These are phyloP conservation scores for Epizoanthus fatuus DNA, from an alignment of 92 coral and sea anemone species.

Conservation along the genomic window DNA sequence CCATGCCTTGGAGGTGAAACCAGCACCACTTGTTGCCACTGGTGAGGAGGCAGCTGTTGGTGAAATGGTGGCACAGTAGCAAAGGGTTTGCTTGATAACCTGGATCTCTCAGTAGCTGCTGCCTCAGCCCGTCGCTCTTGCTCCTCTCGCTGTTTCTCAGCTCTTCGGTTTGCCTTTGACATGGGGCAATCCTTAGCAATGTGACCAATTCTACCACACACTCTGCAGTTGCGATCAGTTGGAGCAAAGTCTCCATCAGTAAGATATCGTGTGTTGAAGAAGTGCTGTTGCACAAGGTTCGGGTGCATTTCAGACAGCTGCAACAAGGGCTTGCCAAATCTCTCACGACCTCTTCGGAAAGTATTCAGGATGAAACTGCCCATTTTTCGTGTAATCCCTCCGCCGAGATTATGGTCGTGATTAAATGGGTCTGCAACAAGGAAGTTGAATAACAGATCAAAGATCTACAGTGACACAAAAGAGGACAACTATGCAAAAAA, in stretches of 20 bases:
- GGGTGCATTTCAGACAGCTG: constrained; percentile 44
- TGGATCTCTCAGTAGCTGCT: constrained; percentile 5
- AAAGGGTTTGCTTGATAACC: constrained; percentile 7
- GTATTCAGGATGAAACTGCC: constrained; percentile 79
- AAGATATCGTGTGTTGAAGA: constrained; percentile 74
- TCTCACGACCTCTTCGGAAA: constrained; percentile 87
- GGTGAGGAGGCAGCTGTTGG: not conserved
- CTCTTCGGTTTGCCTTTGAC: constrained; percentile 76
- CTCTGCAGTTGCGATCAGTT: constrained; percentile 91
- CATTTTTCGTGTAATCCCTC: constrained; percentile 88
- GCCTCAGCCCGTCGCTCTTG: constrained; percentile 39
- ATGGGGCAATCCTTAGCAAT: constrained; percentile 88
- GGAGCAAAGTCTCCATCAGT: constrained; percentile 88
- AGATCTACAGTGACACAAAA: not conserved
- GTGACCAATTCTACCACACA: constrained; percentile 95
- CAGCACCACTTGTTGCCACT: not conserved
- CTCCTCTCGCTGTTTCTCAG: constrained; percentile 69
- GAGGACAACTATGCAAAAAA: not conserved
- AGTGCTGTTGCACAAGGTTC: constrained; percentile 60
- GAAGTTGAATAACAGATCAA: not conserved
- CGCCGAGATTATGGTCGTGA: constrained; percentile 96
- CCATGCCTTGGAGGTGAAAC: not conserved
- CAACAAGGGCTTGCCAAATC: constrained; percentile 83
- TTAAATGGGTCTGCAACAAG: constrained; percentile 91
- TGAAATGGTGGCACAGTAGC: not conserved